phyloP scores from a whole-genome alignment of 2,113 vertebrate genomes.

The Plectropomus leopardus region DNA sequence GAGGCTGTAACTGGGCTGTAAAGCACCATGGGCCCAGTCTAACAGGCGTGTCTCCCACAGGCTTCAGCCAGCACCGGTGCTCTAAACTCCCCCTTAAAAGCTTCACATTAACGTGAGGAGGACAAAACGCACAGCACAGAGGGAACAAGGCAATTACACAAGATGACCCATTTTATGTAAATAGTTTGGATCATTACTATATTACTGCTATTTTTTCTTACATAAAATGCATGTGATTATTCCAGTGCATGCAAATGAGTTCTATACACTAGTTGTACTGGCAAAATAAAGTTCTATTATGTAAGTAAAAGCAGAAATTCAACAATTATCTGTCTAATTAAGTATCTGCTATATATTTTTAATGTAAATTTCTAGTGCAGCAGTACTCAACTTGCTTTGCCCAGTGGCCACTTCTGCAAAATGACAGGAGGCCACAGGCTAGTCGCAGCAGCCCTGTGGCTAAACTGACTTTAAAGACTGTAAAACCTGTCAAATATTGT shows the following conservation, averaged over 20 bases:
- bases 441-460: too few species aligned
- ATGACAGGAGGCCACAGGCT: too few species aligned
- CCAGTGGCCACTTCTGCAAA: too few species aligned
- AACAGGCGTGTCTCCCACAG: conserved; percentile 6
- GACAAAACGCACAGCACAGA: not conserved
- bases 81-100: conserved; percentile 16
- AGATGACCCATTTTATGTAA: not conserved
- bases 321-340: too few species aligned
- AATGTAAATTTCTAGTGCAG: too few species aligned
- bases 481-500: not conserved
- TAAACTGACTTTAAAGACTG: too few species aligned
- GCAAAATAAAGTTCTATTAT: too few species aligned
- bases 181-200: not conserved
- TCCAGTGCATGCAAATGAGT: not conserved
- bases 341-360: too few species aligned
- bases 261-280: not conserved
- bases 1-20: conserved; percentile 44
- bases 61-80: conserved; percentile 5
- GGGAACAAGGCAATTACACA: not conserved
- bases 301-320: too few species aligned
- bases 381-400: too few species aligned
- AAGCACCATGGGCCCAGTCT: conserved; percentile 28
- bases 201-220: not conserved
- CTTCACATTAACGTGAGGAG: conserved; percentile 1
- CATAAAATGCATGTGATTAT: not conserved